Evolutionary conservation across 2,797 vertebrate species (phyloP), one percentile per base, ranked within the genome.

Genomic region (Cyclopterus lumpus): DNA sequence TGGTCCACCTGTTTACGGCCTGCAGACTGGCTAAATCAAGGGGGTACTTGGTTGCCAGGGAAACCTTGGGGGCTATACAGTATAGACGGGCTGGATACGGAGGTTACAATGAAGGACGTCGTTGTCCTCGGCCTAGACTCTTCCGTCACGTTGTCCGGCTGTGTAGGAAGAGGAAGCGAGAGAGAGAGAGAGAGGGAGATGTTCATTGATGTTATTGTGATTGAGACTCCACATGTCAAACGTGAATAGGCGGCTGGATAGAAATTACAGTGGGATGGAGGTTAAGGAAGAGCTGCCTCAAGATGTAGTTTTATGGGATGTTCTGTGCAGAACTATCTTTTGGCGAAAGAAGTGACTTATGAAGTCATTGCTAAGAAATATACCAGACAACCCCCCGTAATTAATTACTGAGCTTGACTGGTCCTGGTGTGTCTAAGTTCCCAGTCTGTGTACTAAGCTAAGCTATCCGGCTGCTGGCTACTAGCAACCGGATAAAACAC

Each of bases 91-190:
- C 83, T 95, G 81, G 94, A 94, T 77, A 93, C 93, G 30, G 93
- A 95, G 51, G 95, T 96, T 81, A 96, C 87, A 49, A 96, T 91
- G 85, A 96, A 89, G 46, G 93, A 91, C 38, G 95, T 54, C 0
- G 58, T 66, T 18, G n/a, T 86, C 89, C 78, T 86, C 62, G 80
- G 87, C 57, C 58, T 77, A 1, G 80, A 82, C 57, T 82, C 87
- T 16, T 91, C 91, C 61, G 58, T 73, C 75, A 73, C 74, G 20
- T 82, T 89, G 16, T 72, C 79, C 83, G 85, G 77, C 95, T 96
- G 88, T 68, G 69, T 8, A 42, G 55, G 83, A 14, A 64, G 48
- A 79, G 34, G 73, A 4, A 51, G 14, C 42, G 38, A 72, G 22
- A 63, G 14, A 53, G 44, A 71, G 46, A 79, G 32, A 71, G 46